Conservation (phyloP, 2,797 vertebrate species). For the Myotis pilosus region DNA sequence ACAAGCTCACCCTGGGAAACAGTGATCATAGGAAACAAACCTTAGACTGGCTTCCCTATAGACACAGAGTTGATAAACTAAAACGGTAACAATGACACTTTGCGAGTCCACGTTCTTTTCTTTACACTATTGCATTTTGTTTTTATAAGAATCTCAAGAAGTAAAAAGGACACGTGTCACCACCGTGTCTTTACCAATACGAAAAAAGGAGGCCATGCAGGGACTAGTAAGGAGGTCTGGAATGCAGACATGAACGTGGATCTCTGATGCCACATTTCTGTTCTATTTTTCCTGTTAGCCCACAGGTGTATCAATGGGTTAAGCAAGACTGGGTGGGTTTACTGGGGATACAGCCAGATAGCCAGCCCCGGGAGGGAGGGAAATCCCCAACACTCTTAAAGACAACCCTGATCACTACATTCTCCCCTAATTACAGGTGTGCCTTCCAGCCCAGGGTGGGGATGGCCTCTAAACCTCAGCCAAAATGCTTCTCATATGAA, state of each 20-base stretch:
- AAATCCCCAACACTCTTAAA: conserved; percentile 52
- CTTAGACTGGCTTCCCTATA: not conserved
- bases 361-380: not conserved
- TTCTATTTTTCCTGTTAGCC: not conserved
- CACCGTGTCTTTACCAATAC: not conserved
- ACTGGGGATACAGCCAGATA: conserved; percentile 41
- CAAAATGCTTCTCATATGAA: conserved; percentile 30
- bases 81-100: not conserved
- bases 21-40: not conserved
- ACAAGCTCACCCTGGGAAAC: not conserved
- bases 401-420: not conserved
- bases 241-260: not conserved
- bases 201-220: not conserved
- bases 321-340: not conserved
- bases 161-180: not conserved
- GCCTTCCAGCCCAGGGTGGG: conserved; percentile 21
- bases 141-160: conserved; percentile 36
- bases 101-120: not conserved
- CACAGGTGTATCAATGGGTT: not conserved
- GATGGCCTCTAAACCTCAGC: conserved; percentile 25
- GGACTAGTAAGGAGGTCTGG: not conserved
- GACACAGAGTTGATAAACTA: not conserved
- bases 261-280: not conserved
- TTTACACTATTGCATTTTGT: not conserved
- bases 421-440: conserved; percentile 57